Evolutionary conservation across 2,113 vertebrate genomes (phyloP).

Genomic region (Bucco capensis): DNA sequence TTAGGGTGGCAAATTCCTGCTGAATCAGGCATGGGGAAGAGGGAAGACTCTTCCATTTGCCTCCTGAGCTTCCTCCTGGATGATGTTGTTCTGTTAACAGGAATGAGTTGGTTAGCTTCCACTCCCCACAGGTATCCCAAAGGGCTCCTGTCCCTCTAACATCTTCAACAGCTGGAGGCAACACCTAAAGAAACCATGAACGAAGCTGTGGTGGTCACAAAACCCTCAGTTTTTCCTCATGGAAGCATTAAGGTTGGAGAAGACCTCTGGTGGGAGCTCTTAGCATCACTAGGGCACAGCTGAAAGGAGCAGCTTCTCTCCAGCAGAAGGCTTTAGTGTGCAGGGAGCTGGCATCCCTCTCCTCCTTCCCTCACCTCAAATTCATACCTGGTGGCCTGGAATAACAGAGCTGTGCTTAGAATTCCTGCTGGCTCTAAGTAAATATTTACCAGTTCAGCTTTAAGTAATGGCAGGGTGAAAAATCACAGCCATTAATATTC

Average conservation of each 20-base stretch:
- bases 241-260: too few species aligned
- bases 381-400: background rate
- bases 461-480: background rate
- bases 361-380: background rate
- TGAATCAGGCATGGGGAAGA: background rate
- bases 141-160: background rate
- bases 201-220: background rate
- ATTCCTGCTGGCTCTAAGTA: background rate
- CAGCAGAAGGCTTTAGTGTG: background rate
- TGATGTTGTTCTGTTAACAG: background rate
- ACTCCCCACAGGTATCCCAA: background rate
- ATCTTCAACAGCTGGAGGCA: background rate
- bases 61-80: background rate
- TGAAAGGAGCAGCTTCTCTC: background rate
- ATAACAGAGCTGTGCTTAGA: background rate
- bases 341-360: background rate
- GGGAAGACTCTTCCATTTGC: background rate
- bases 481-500: background rate
- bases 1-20: background rate
- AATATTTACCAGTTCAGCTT: background rate
- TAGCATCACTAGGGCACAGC: fast-evolving
- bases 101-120: background rate
- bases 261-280: background rate
- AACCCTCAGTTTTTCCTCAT: background rate
- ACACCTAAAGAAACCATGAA: background rate